A percentile compares a stretch with the other conserved stretches of the same genome.
phyloP scores from a whole-genome alignment of 2,888 invertebrate species.

The Metopia argyrocephala region DNA sequence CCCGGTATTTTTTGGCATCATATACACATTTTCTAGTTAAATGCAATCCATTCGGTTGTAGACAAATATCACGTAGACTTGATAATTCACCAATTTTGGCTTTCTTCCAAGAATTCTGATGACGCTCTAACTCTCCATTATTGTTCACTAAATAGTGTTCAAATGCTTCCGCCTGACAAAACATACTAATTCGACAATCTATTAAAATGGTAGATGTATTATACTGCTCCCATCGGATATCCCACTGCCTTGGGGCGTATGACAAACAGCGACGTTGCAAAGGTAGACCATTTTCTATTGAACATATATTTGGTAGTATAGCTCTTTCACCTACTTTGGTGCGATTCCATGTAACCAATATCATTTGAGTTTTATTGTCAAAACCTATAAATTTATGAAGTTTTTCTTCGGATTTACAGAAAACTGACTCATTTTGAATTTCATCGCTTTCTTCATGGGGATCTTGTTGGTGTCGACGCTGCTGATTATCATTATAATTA shows the following conservation, averaged over 20 bases:
- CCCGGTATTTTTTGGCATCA: constrained; percentile 80
- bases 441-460: background rate
- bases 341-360: constrained; percentile 52
- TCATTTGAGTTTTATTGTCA: constrained; percentile 39
- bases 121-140: constrained; percentile 9
- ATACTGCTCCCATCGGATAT: background rate
- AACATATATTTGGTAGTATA: constrained; percentile 51
- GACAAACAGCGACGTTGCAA: constrained; percentile 27
- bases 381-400: constrained; percentile 26
- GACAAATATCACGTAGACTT: constrained; percentile 78
- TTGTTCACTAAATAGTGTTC: constrained; percentile 51
- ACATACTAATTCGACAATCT: constrained; percentile 44
- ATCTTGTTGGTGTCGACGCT: background rate
- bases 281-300: constrained; percentile 30
- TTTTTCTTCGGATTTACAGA: constrained; percentile 44
- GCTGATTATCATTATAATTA: background rate
- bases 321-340: constrained; percentile 38
- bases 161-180: constrained; percentile 60
- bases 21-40: constrained; percentile 81
- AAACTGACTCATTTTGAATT: background rate
- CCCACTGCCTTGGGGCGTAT: background rate
- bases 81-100: constrained; percentile 72
- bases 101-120: constrained; percentile 62
- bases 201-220: constrained; percentile 30
- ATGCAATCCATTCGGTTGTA: constrained; percentile 81